These are phyloP conservation scores for Cacoxenus indagator DNA, from an alignment of 2,888 invertebrate genomes.

Conservation along the genomic window DNA sequence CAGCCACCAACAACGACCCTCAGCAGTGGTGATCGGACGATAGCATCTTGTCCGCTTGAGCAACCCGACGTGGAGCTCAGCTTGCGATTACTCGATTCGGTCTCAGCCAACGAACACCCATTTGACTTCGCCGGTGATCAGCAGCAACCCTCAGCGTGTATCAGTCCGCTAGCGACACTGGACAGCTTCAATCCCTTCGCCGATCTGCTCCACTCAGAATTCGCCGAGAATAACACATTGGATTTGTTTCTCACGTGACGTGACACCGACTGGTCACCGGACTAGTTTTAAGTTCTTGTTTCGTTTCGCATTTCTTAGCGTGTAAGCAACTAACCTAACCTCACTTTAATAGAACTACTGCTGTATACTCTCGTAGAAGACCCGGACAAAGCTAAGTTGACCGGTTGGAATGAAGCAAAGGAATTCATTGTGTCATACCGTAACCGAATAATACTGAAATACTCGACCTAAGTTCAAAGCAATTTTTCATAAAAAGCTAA, in stretches of 20 bases:
- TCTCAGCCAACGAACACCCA: conserved; percentile 58
- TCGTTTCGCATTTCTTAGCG: conserved; percentile 31
- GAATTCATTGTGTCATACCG: conserved; percentile 60
- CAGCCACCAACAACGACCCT: not conserved
- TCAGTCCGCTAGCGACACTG: conserved; percentile 64
- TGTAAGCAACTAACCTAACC: conserved; percentile 39
- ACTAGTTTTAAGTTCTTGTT: conserved; percentile 26
- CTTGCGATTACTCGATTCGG: conserved; percentile 66
- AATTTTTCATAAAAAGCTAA: not conserved
- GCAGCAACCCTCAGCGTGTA: conserved; percentile 62
- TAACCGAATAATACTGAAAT: not conserved
- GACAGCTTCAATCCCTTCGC: conserved; percentile 67
- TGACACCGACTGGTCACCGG: not conserved
- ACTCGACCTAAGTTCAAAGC: not conserved
- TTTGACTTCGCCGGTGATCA: conserved; percentile 62
- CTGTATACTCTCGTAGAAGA: conserved; percentile 25
- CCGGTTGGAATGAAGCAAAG: conserved; percentile 29
- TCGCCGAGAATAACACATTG: conserved; percentile 58
- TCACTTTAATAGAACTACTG: conserved; percentile 37
- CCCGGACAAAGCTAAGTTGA: not conserved
- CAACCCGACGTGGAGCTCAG: conserved; percentile 65
- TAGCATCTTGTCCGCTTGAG: conserved; percentile 46
- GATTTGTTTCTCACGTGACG: conserved; percentile 69
- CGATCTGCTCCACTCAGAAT: conserved; percentile 66
- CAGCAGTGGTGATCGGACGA: not conserved